phyloP scores from a whole-genome alignment of 35 echinoderm and acorn worm genomes.

The Apostichopus parvimensis region DNA sequence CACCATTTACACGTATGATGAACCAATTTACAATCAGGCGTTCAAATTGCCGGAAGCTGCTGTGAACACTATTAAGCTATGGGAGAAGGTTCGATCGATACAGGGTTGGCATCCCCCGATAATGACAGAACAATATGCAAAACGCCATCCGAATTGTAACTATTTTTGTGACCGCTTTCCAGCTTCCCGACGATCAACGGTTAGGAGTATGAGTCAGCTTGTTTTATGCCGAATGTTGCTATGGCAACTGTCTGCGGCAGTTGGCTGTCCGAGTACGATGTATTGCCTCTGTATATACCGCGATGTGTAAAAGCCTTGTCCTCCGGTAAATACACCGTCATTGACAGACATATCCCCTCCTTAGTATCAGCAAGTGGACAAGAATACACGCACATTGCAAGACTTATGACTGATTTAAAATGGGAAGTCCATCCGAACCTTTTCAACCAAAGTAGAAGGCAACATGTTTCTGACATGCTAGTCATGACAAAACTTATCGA shows the following conservation, averaged over 20 bases:
- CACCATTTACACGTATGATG: too few species aligned
- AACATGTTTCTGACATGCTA: too few species aligned
- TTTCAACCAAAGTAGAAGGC: too few species aligned
- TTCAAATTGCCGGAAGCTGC: too few species aligned
- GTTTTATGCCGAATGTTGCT: slow-evolving; percentile 16
- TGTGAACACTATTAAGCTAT: not conserved
- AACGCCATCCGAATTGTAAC: not conserved
- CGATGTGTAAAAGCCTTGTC: not conserved
- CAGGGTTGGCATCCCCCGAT: not conserved
- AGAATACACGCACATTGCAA: not conserved
- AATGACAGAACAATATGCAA: not conserved
- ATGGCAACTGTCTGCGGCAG: too few species aligned
- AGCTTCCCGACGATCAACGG: not conserved
- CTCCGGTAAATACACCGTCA: not conserved
- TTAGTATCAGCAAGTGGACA: not conserved
- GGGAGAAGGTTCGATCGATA: not conserved
- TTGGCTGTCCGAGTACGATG: slow-evolving; percentile 21
- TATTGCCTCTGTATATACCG: not conserved
- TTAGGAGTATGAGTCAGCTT: slow-evolving; percentile 15
- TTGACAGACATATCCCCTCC: not conserved
- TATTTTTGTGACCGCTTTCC: not conserved
- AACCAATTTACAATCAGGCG: too few species aligned
- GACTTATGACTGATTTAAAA: not conserved
- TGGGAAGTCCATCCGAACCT: not conserved
- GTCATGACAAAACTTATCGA: too few species aligned